Evolutionary conservation across 2,113 vertebrate genomes (phyloP), one percentile per base, ranked within the genome.

Genomic region (Ictidomys tridecemlineatus): DNA sequence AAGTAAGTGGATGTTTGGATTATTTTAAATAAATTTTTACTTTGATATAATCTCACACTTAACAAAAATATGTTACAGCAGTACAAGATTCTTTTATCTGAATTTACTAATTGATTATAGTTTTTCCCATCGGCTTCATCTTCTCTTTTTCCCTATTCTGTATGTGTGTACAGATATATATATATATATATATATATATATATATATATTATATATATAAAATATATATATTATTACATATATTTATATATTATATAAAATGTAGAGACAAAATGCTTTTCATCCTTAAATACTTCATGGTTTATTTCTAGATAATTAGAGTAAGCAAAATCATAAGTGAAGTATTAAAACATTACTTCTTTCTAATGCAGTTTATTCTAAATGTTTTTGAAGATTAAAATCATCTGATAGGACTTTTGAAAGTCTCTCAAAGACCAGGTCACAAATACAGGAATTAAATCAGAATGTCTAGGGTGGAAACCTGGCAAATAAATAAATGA

Each of bases 251-350:
- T 32, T 74, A 58, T 32, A 32, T 26, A n/a, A 53, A 72, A 70
- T 30, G 1, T 63, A 1, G 14, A 56, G 14, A 48, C 0, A n/a
- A 13, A 5, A 42, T 53, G 0, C 2, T 32, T 76, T 74, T 42
- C 34, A 11, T 28, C 9, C 7, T 80, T 79, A 80, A 80, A 16
- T 69, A 61, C 4, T 73, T 85, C 3, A 3, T 76, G 5, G 12
- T 26, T 0, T 37, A 39, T 78, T 56, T 69, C 5, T n/a, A 76
- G 28, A 76, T n/a, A 61, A 53, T 5, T 53, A 48, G 4, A 74
- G 61, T 28, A 67, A 70, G 32, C 5, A 67, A 83, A 37, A 26
- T 53, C 51, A 63, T 28, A 48, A 70, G 48, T 58, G n/a, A 53
- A 80, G 26, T 32, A 4, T 24, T 24, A 48, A 73, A 22, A 65